Base-by-base conservation (phyloP, 2,888 invertebrate species). In the Melangyna quadrimaculata region DNA sequence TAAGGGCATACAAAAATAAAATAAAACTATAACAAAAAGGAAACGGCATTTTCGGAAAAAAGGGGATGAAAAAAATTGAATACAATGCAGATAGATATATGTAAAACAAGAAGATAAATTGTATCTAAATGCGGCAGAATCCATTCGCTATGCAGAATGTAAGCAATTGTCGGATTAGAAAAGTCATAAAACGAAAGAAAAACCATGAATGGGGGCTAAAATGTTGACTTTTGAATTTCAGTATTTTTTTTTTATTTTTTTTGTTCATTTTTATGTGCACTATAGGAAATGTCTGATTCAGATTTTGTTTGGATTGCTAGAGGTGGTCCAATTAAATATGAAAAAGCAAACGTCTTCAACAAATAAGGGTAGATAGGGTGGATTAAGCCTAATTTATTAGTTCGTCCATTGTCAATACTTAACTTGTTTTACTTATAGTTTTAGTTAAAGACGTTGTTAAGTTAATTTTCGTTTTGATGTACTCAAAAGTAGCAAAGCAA, bases 81-180 rank as follows among this genome's bases (percentile, higher is more conserved):
- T 37, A 10, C 67, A 63, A 48, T 71, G 43, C 43, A 73, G 75
- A 67, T 74, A 32, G 10, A 67, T 37, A 8, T 32, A 71, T 78
- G 43, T 63, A 63, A 73, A 53, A 48, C 55, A 37, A 72, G 59
- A 27, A 71, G 19, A 63, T 63, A 29, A 63, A 63, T 45, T 29
- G 45, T 45, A 14, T 65, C 65, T 65, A 45, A 45, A 72, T 77
- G 81, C 53, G 59, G 61, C 77, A 69, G 24, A 71, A 72, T 10
- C 17, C 7, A 45, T 65, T 65, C 19, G 40, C 43, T 32, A 32
- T 75, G 51, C 32, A 24, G 75, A 53, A 70, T 51, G 51, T 43
- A 43, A 67, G 65, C n/a, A 67, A 22, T 63, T 43, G 51, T 67
- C 12, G 43, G 48, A 77, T 65, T 53, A 53, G 72, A n/a, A 22